Evolutionary conservation across 2,888 invertebrate genomes (phyloP), one percentile per base, ranked within the genome.

Genomic region (Luffia ferchaultella): DNA sequence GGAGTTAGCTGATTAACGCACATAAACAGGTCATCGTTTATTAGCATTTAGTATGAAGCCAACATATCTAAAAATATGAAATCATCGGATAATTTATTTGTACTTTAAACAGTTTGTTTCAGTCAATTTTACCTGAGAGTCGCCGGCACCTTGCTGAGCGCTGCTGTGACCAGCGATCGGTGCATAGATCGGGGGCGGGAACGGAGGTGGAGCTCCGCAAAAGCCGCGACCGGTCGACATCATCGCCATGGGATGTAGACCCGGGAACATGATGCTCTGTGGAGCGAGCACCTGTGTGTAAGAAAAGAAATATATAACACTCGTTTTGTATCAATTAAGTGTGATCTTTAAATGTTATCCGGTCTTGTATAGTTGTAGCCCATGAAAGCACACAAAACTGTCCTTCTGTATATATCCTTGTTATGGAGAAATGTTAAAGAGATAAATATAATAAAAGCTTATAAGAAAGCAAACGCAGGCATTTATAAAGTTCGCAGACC

Each of bases 171-270:
- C 84, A 50, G 82, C 75, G 57, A 84, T 64, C 49, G 84, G 83
- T 52, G 83, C 73, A 56, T 83, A 87, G 62, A 77, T 87, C 60
- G 76, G 82, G 57, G 80, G 84, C 52, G 79, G 84, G 70, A 82
- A 85, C 1, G 85, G 80, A 20, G 85, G 83, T 42, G 86, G 85
- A 15, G 85, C 85, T 20, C 85, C 85, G 59, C 84, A 85, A n/a
- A 82, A 79, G 18, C 65, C 67, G 54, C 85, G 83, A 58, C 90
- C 91, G 49, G 93, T 91, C 46, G 96, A 94, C 95, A 96, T 95
- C 95, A 96, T 96, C 48, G 96, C 95, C 95, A 96, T 95, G 2
- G 96, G 96, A 78, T 96, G 96, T 54, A 96, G 85, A 15, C 96
- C 96, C 55, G 96, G 96, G 86, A 96, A 96, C 96, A 96, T 96